Evolutionary conservation across 2,797 vertebrate species (phyloP), one percentile per base, ranked within the genome.

Genomic region (Lacerta viridis): DNA sequence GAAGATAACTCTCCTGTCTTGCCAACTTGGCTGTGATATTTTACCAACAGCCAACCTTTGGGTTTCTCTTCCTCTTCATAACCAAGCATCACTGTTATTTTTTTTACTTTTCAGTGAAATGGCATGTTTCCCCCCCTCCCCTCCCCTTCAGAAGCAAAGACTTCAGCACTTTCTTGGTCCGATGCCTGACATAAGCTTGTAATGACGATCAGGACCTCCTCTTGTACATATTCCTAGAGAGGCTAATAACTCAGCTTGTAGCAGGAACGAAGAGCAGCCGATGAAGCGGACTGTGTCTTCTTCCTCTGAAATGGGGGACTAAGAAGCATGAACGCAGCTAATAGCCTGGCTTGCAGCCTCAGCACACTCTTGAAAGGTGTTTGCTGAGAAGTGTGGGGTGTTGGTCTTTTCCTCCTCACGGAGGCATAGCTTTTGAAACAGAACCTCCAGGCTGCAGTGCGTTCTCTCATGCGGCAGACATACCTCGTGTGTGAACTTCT

Each of bases 351-450:
- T 92, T 93, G 86, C 90, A 91, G 1, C 46, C 0, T 61, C 9
- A 83, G 43, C 80, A 77, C 78, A 76, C 72, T 76, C 71, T 76
- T 91, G 82, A 61, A 82, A 23, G 36, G 83, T 6, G 0, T 75
- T 41, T 69, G 15, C 71, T 80, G 89, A 93, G 75, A 43, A 89
- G 85, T 25, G 0, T 69, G 68, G 84, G 90, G 36, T 75, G 20
- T 66, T 83, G 29, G 50, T 75, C 68, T 3, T 79, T 39, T 36
- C 43, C 83, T 90, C 41, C 83, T 90, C 82, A 33, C 0, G 59
- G 85, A 90, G 71, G 87, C 86, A 66, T 78, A 86, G 78, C 88
- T 69, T 74, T 90, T 83, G 89, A 91, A 95, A 93, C n/a, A 78
- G 79, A 77, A 80, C 77, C 84, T 3, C 93, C 90, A 86, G 3